A percentile compares a stretch with the other conserved stretches of the same genome.
phyloP scores from a whole-genome alignment of 2,113 vertebrate genomes.

The Oreochromis tanganicae region DNA sequence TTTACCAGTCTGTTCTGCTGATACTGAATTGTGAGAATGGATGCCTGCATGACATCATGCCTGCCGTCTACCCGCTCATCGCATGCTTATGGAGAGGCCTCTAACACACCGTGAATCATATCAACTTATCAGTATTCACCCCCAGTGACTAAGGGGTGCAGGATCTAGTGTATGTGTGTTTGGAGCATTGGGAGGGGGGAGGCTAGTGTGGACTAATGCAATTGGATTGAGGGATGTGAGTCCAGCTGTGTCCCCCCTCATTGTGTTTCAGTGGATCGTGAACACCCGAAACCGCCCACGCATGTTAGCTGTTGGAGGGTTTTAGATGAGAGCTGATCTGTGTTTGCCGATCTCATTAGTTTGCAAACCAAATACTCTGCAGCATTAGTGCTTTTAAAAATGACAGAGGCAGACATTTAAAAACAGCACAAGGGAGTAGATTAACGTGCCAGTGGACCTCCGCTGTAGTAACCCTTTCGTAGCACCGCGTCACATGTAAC shows the following conservation, averaged over 20 bases:
- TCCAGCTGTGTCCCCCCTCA: neutral
- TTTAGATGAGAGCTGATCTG: neutral
- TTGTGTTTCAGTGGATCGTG: slow-evolving; percentile 19
- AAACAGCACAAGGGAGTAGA: neutral
- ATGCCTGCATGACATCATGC: slow-evolving; percentile 48
- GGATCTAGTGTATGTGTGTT: neutral
- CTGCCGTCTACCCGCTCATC: neutral
- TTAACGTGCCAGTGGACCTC: neutral
- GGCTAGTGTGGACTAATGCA: neutral
- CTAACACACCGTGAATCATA: slow-evolving; percentile 20
- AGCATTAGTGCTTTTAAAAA: neutral
- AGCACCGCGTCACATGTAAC: neutral
- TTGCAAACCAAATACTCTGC: neutral
- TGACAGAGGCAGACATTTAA: neutral
- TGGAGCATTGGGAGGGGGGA: neutral
- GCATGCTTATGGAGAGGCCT: slow-evolving; percentile 17
- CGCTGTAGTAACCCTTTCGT: neutral
- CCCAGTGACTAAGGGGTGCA: neutral
- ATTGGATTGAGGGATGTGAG: neutral
- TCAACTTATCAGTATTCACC: slow-evolving; percentile 5
- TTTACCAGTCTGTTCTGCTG: slow-evolving; percentile 17
- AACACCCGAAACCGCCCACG: neutral
- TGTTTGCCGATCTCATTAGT: neutral
- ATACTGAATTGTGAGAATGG: slow-evolving; percentile 25
- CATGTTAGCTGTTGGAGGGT: neutral